A percentile compares a stretch with the other conserved stretches of the same genome.
These are phyloP conservation scores for Ips nitidus DNA, from an alignment of 1,140 invertebrate species.

Conservation along the genomic window DNA sequence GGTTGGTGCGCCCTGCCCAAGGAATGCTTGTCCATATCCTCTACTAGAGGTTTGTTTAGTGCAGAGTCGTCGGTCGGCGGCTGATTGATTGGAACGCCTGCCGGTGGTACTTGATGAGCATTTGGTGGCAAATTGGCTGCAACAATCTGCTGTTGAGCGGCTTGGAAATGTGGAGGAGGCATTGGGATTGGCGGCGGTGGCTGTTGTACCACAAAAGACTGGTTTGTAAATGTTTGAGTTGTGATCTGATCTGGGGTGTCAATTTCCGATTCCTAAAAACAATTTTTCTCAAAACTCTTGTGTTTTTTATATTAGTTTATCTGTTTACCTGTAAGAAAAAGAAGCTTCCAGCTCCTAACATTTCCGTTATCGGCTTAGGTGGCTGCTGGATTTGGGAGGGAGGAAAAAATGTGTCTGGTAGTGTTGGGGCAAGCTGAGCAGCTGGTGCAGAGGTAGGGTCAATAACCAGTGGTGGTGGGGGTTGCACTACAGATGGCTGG, in stretches of 20 bases:
- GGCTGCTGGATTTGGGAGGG: slow-evolving; percentile 47
- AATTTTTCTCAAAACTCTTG: slow-evolving; percentile 12
- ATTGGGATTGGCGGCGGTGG: slow-evolving; percentile 48
- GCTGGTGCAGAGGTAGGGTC: slow-evolving; percentile 32
- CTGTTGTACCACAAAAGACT: slow-evolving; percentile 58
- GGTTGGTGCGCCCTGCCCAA: slow-evolving; percentile 40
- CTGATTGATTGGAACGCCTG: slow-evolving; percentile 23
- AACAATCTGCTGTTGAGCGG: slow-evolving; percentile 13
- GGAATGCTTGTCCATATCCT: slow-evolving; percentile 36
- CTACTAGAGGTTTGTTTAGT: slow-evolving; percentile 10
- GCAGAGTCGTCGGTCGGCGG: slow-evolving; percentile 23
- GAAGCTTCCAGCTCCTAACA: slow-evolving; percentile 71
- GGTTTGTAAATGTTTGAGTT: slow-evolving; percentile 78
- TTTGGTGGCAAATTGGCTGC: slow-evolving; percentile 34
- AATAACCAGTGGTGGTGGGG: slow-evolving; percentile 33
- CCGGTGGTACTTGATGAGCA: slow-evolving; percentile 32
- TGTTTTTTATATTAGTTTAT: not conserved
- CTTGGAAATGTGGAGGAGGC: slow-evolving; percentile 40
- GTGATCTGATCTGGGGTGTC: slow-evolving; percentile 67
- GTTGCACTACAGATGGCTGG: slow-evolving; percentile 15
- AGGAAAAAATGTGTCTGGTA: slow-evolving; percentile 30
- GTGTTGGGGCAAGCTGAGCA: slow-evolving; percentile 12
- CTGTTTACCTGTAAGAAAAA: slow-evolving; percentile 67
- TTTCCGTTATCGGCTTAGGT: slow-evolving; percentile 66
- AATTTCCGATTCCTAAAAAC: slow-evolving; percentile 72